Base-by-base conservation (phyloP, 2,888 invertebrate species). In the Taphrorychus bicolor region DNA sequence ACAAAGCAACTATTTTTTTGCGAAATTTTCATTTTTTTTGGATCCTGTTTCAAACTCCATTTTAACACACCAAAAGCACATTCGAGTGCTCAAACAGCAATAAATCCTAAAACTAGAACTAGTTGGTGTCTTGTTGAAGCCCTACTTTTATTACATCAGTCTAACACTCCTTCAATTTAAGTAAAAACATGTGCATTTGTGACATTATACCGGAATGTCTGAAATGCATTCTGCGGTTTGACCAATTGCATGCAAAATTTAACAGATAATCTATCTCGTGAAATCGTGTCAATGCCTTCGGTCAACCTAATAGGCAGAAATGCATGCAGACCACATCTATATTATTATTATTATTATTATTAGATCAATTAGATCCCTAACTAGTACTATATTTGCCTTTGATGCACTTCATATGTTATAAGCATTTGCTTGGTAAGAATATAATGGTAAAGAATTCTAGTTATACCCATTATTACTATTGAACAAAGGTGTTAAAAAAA, bases 221-320 rank as follows among this genome's bases (percentile, higher is more conserved):
- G 62, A 62, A 54, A 62, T 48, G 62, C 62, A 48, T 54, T 17
- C n/a, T 54, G 62, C 48, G 54, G 62, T 62, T 62, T 56, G 56
- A 24, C 24, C 49, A 62, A 62, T 62, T 62, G 48, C 48, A 62
- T 48, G 62, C 62, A 62, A 56, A 62, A 62, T 62, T 62, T 62
- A 62, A 62, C 62, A 62, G 24, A 61, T 48, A 9, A 42, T 58
- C 32, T 59, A 51, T 40, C 21, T 53, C 53, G 7, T 32, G 11
- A 32, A 32, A 32, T 11, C 9, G 32, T 32, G 32, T 32, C 32
- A 32, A 32, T 32, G 32, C n/a, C n/a, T n/a, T n/a, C n/a, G n/a
- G n/a, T n/a, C n/a, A n/a, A n/a, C n/a, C n/a, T n/a, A n/a, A n/a
- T n/a, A n/a, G n/a, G n/a, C n/a, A n/a, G n/a, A n/a, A n/a, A n/a